Evolutionary conservation across 2,888 invertebrate genomes (phyloP).

Genomic region (Chymomyza fuscimana): DNA sequence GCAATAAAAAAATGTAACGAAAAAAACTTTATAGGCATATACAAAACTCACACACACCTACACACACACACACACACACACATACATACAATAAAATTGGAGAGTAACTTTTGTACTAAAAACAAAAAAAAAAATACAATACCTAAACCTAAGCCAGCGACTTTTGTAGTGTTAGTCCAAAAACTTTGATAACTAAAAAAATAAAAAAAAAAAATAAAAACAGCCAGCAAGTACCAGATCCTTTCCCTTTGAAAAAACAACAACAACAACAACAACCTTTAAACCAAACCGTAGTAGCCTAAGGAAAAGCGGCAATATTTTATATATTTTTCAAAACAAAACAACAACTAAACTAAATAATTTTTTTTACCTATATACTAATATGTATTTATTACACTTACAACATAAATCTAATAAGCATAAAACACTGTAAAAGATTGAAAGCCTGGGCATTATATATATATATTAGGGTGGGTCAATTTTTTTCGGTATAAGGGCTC

Average conservation of each 20-base stretch:
- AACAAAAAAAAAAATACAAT: not conserved
- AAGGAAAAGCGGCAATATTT: slow-evolving; percentile 4
- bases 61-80: slow-evolving; percentile 10
- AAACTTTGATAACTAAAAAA: not conserved
- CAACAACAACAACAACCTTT: no score
- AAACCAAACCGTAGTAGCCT: not conserved
- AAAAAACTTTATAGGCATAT: slow-evolving; percentile 50
- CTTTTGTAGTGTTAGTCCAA: slow-evolving; percentile 5
- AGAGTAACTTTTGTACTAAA: slow-evolving; percentile 20
- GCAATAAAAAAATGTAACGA: slow-evolving; percentile 53
- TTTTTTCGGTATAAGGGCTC: no score
- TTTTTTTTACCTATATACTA: not conserved
- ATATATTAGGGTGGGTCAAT: no score
- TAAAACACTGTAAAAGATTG: no score
- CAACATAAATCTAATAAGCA: not conserved
- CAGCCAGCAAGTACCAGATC: not conserved
- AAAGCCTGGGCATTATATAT: not conserved
- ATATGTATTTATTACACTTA: not conserved
- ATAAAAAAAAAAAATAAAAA: no score
- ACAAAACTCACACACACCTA: slow-evolving; percentile 9
- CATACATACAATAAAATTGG: not conserved
- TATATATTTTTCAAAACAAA: not conserved
- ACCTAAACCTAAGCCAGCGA: not conserved
- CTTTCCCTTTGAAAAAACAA: not conserved
- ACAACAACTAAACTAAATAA: not conserved